phyloP scores from a whole-genome alignment of 1,140 invertebrate genomes.

The Sitophilus oryzae region DNA sequence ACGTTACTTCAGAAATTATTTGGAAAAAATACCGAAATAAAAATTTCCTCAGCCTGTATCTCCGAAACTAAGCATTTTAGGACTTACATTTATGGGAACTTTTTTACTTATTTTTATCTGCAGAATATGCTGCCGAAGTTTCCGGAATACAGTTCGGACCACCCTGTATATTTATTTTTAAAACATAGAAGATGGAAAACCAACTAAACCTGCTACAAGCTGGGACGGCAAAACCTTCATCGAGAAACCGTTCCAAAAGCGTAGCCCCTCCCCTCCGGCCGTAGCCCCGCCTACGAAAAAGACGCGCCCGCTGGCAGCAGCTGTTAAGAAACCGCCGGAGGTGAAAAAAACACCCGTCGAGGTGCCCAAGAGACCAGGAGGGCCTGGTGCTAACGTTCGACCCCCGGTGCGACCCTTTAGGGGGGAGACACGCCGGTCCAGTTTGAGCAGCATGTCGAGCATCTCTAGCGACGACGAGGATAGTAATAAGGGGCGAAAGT shows the following conservation, averaged over 20 bases:
- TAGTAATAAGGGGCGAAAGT: constrained; percentile 17
- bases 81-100: no score
- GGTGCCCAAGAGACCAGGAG: not conserved
- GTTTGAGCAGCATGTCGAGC: constrained; percentile 38
- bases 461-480: constrained; percentile 36
- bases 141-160: no score
- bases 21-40: no score
- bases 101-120: no score
- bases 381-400: no score
- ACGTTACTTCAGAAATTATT: no score
- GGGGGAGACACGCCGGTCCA: constrained; percentile 30
- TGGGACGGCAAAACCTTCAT: constrained; percentile 13
- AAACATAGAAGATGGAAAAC: constrained; percentile 5
- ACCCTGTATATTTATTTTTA: no score
- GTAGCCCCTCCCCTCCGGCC: constrained; percentile 39
- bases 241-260: constrained; percentile 26
- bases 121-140: no score
- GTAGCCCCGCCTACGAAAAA: constrained; percentile 34
- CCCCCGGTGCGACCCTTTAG: no score
- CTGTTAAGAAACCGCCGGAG: constrained; percentile 7
- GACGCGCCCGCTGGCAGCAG: constrained; percentile 3
- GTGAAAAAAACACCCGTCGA: constrained; percentile 1
- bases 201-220: constrained; percentile 6
- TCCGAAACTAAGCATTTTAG: no score
- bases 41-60: no score